These are phyloP conservation scores for Mico argentatus DNA, from an alignment of 2,797 vertebrate species.

Conservation along the genomic window DNA sequence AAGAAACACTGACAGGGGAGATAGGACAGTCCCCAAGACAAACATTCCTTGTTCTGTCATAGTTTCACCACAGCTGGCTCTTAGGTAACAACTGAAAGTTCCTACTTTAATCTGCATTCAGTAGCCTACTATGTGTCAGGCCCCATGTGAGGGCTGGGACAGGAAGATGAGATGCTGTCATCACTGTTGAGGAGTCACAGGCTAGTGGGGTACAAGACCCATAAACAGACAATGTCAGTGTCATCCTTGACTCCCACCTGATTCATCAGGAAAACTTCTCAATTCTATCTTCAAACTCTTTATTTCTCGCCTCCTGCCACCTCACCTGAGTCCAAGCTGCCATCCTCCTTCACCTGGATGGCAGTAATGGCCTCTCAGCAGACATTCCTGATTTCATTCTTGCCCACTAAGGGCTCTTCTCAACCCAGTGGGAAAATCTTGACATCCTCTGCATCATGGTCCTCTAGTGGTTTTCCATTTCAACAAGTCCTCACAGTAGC, in stretches of 20 bases:
- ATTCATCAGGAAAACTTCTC: not conserved
- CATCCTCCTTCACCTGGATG: not conserved
- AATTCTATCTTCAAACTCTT: not conserved
- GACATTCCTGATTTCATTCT: not conserved
- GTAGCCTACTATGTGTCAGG: not conserved
- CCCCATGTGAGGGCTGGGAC: no score
- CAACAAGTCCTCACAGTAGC: not conserved
- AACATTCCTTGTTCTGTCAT: no score
- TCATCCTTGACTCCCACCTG: not conserved
- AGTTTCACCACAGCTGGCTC: not conserved
- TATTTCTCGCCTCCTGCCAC: not conserved
- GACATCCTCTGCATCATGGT: not conserved
- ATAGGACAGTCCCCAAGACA: not conserved
- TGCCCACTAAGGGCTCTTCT: not conserved
- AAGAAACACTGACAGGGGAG: not conserved
- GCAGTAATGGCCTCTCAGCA: not conserved
- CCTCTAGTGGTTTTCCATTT: not conserved
- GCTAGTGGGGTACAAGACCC: not conserved
- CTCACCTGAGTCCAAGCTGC: not conserved
- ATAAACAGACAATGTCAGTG: not conserved
- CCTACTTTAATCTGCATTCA: not conserved
- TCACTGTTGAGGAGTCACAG: not conserved
- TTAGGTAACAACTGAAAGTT: not conserved
- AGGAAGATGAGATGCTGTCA: rapidly evolving
- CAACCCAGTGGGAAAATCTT: not conserved